These are phyloP conservation scores for Eueides isabella DNA, from an alignment of 1,140 invertebrate genomes.

Conservation along the genomic window DNA sequence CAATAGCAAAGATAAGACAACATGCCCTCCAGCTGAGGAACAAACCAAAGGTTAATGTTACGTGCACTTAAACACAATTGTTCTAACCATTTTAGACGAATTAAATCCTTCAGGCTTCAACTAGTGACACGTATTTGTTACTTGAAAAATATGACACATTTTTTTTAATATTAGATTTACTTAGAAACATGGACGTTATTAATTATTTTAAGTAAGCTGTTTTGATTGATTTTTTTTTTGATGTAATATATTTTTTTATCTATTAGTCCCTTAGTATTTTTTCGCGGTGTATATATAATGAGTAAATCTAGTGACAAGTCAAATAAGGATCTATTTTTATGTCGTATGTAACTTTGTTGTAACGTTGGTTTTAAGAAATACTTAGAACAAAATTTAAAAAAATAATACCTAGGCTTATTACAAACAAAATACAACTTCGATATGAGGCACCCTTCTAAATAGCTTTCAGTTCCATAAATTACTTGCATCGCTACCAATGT, in stretches of 20 bases:
- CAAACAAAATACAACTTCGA: no score
- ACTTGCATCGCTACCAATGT: not conserved
- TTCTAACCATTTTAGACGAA: not conserved
- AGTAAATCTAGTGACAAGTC: no score
- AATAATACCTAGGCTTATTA: not conserved
- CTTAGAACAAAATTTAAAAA: not conserved
- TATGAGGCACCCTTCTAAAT: not conserved
- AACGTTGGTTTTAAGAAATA: not conserved
- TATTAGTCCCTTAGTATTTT: no score
- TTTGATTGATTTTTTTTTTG: no score
- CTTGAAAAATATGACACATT: no score
- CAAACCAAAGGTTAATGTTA: constrained; percentile 68
- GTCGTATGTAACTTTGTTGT: no score
- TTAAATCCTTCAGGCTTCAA: not conserved
- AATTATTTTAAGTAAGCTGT: no score
- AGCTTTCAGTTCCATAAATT: not conserved
- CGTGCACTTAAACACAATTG: not conserved
- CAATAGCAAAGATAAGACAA: constrained; percentile 64
- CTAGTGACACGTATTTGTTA: not conserved
- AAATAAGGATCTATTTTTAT: no score
- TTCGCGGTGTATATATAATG: not conserved
- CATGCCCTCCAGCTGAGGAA: constrained; percentile 62
- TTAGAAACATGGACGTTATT: not conserved
- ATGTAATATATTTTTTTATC: no score
- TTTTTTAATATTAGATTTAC: not conserved